phyloP scores from a whole-genome alignment of 2,113 vertebrate genomes.

The Harpagus bidentatus region DNA sequence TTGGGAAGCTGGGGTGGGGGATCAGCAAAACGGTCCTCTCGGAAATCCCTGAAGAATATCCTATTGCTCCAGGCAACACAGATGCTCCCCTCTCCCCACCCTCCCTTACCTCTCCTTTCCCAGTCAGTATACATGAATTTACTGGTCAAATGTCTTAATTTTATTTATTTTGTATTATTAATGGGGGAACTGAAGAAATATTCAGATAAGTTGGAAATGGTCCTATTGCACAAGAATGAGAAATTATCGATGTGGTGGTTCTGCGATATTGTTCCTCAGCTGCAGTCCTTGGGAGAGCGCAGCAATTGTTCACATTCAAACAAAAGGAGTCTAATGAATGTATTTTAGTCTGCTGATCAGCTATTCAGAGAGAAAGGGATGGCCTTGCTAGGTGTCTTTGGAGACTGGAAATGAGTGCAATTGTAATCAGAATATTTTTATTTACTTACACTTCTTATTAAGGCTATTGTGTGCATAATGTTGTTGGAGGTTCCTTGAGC shows the following conservation, averaged over 20 bases:
- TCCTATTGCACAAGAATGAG: not conserved
- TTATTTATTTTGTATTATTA: not conserved
- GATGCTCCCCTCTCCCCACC: not conserved
- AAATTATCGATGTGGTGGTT: not conserved
- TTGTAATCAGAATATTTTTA: not conserved
- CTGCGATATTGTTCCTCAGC: not conserved
- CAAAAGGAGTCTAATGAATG: slow-evolving; percentile 40
- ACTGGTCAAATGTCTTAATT: not conserved
- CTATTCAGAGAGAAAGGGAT: not conserved
- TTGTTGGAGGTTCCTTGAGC: not conserved
- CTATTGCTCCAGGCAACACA: not conserved
- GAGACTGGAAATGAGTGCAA: not conserved
- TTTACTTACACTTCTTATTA: not conserved
- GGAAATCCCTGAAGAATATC: rapidly evolving
- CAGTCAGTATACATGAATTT: not conserved
- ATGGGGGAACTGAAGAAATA: not conserved
- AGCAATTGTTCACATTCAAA: not conserved
- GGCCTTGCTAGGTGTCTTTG: not conserved
- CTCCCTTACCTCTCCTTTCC: not conserved
- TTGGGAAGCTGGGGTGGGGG: not conserved
- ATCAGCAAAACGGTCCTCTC: not conserved
- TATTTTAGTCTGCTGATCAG: not conserved
- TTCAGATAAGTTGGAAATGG: not conserved
- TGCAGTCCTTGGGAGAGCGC: not conserved
- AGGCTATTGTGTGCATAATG: not conserved